phyloP scores from a whole-genome alignment of 1,140 invertebrate genomes.

The Melitaea cinxia region DNA sequence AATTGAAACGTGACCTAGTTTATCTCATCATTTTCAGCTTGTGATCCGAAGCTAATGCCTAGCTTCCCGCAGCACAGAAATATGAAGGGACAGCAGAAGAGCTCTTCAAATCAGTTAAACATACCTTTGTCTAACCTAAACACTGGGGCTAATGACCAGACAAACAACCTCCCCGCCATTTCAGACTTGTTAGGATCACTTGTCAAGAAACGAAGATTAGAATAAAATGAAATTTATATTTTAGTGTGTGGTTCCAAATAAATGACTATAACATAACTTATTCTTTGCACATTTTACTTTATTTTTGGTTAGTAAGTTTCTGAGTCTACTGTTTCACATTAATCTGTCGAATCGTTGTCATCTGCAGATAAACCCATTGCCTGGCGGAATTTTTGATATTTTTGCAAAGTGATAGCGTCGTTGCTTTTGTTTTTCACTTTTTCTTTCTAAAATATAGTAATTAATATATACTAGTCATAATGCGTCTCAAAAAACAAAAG shows the following conservation, averaged over 20 bases:
- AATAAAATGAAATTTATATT: slow-evolving; percentile 60
- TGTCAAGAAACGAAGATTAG: slow-evolving; percentile 87
- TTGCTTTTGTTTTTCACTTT: slow-evolving; percentile 63
- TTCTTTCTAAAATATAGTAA: slow-evolving; percentile 54
- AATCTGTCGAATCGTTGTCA: slow-evolving; percentile 69
- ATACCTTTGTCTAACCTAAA: slow-evolving; percentile 81
- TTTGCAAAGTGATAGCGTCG: slow-evolving; percentile 52
- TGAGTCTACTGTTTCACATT: slow-evolving; percentile 35
- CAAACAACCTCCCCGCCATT: slow-evolving; percentile 88
- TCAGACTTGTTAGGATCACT: slow-evolving; percentile 89
- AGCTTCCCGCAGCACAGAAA: slow-evolving; percentile 98
- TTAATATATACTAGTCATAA: neutral
- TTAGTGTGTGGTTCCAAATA: slow-evolving; percentile 9
- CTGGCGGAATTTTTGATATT: slow-evolving; percentile 68
- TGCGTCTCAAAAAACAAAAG: neutral
- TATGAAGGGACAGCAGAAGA: slow-evolving; percentile 85
- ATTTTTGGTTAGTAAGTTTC: slow-evolving; percentile 48
- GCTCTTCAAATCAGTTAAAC: slow-evolving; percentile 62
- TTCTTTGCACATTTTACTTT: slow-evolving; percentile 23
- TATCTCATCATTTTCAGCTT: slow-evolving; percentile 89
- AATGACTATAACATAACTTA: slow-evolving; percentile 31
- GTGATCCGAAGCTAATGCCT: slow-evolving; percentile 97
- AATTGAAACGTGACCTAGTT: too few relatives aligned
- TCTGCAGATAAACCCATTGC: slow-evolving; percentile 68
- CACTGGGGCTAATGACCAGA: slow-evolving; percentile 85